Evolutionary conservation across 2,113 vertebrate genomes (phyloP).

Genomic region (Cryptoleucopteryx plumbea): DNA sequence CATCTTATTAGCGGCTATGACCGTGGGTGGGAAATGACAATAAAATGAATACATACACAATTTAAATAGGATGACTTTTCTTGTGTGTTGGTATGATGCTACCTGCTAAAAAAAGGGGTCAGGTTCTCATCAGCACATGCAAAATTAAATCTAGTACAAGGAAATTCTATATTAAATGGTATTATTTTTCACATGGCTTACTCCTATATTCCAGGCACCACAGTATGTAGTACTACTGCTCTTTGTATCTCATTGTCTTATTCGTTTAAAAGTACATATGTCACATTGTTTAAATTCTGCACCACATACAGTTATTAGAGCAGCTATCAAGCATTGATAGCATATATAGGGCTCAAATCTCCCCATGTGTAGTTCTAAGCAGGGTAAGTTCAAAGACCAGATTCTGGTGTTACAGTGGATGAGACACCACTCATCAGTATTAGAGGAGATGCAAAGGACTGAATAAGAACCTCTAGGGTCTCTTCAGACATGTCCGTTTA

Average conservation of each 20-base stretch:
- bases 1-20: not conserved
- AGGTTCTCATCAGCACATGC: not conserved
- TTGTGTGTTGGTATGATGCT: not conserved
- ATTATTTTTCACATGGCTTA: not conserved
- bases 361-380: not conserved
- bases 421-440: not conserved
- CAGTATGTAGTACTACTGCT: not conserved
- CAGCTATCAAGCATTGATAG: not conserved
- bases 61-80: not conserved
- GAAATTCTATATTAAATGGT: not conserved
- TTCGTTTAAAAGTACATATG: not conserved
- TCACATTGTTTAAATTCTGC: not conserved
- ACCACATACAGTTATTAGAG: not conserved
- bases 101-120: not conserved
- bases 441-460: not conserved
- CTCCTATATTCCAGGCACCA: not conserved
- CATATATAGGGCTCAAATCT: not conserved
- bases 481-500: not conserved
- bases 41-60: not conserved
- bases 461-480: not conserved
- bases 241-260: not conserved
- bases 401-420: not conserved
- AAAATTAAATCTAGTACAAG: not conserved
- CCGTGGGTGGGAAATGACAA: not conserved
- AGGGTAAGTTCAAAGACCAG: not conserved